Evolutionary conservation across 2,797 vertebrate genomes (phyloP).

Genomic region (Hafferia zeledoni): DNA sequence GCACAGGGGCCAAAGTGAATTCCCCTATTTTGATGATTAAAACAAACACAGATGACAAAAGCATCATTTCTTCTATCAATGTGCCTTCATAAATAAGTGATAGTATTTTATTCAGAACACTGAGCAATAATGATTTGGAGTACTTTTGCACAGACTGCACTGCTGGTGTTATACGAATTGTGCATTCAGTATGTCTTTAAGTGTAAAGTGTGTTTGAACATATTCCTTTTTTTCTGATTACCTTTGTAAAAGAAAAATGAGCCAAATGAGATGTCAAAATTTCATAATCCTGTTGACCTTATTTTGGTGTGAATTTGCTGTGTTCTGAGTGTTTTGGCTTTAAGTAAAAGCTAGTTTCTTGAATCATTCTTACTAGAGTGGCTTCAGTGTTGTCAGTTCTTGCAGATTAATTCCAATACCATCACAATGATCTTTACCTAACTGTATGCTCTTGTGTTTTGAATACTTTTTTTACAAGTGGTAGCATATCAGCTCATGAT

Average conservation of each 20-base stretch:
- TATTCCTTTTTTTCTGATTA: neutral
- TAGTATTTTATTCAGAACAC: conserved; percentile 39
- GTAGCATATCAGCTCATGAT: conserved; percentile 83
- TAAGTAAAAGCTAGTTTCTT: conserved; percentile 67
- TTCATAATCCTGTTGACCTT: conserved; percentile 32
- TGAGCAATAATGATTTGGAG: neutral
- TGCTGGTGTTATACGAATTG: conserved; percentile 13
- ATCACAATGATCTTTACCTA: conserved; percentile 61
- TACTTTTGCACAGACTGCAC: conserved; percentile 58
- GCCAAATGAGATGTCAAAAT: conserved; percentile 76
- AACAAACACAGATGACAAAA: neutral
- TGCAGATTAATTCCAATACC: conserved; percentile 61
- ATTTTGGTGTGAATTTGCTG: conserved; percentile 64
- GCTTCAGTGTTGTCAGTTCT: conserved; percentile 57
- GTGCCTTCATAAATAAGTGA: conserved; percentile 67
- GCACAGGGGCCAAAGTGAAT: conserved; percentile 77
- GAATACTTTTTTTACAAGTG: conserved; percentile 78
- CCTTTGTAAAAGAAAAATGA: conserved; percentile 55
- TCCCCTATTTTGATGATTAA: conserved; percentile 59
- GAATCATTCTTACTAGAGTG: conserved; percentile 53
- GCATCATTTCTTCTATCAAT: conserved; percentile 50
- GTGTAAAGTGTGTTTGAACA: conserved; percentile 18
- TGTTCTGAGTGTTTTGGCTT: conserved; percentile 30
- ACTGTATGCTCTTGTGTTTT: conserved; percentile 71
- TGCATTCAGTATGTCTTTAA: neutral